Evolutionary conservation across 2,888 invertebrate species (phyloP), one percentile per base, ranked within the genome.

Genomic region (Ganaspis brasiliensis): DNA sequence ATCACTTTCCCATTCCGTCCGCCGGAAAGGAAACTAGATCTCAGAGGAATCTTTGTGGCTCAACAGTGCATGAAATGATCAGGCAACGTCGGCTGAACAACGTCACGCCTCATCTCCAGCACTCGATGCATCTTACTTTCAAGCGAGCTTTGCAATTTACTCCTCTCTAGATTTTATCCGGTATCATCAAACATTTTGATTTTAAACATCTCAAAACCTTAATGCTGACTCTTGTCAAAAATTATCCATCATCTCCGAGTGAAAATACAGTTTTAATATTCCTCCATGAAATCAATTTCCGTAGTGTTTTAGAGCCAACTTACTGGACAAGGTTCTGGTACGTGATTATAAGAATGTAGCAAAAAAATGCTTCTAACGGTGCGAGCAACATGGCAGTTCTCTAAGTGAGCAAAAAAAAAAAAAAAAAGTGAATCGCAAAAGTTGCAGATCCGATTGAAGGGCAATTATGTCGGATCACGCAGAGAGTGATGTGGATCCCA

Each of bases 401-500:
- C 4, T 67, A 26, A 45, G n/a, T 40, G 24, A 37, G n/a, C 14
- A n/a, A 24, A 21, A 67, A 40, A 67, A 40, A 21, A 12, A 21
- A 19, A 37, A 63, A 37, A 63, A 12, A 19, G 21, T 40, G 37
- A 63, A 24, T n/a, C 55, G 35, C 31, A 71, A 63, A 55, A 73
- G 24, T 31, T 16, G 45, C 31, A 26, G 67, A 6, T 49, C 52
- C 52, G 55, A 74, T 45, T 12, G 37, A 26, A 8, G 9, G 21
- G 6, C 6, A 61, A 83, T 19, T 63, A 90, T 90, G 90, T 90
- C 90, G 80, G 88, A 89, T 73, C 90, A 83, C 85, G 89, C 87
- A 10, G 90, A 89, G 80, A 90, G 90, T 80, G 91, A 91, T 78
- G 84, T 88, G 77, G 91, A 90, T 77, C 87, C 89, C 72, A 87